phyloP scores from a whole-genome alignment of 2,113 vertebrate genomes.

The Chloropsis cyanopogon region DNA sequence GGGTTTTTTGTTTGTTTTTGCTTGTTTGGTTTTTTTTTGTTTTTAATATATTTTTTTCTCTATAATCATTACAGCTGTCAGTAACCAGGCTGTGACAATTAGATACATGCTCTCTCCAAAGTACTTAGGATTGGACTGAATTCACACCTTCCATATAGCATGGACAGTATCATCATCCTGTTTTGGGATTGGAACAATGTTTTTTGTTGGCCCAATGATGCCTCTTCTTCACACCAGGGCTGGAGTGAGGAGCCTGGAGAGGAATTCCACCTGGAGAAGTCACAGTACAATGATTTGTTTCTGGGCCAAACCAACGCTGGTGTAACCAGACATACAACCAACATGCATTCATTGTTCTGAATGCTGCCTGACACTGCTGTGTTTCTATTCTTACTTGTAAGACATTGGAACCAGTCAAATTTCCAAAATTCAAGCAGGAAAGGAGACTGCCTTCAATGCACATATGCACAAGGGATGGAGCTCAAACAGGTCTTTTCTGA shows the following conservation, averaged over 20 bases:
- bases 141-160: background rate
- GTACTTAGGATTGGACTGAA: background rate
- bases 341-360: rapidly evolving
- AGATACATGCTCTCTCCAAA: background rate
- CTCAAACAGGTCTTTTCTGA: background rate
- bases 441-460: background rate
- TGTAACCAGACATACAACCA: background rate
- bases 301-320: background rate
- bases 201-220: background rate
- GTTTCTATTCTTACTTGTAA: background rate
- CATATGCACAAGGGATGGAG: background rate
- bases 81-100: background rate
- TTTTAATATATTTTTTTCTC: background rate
- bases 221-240: background rate
- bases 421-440: background rate
- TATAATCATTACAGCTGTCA: background rate
- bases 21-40: background rate
- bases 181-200: background rate
- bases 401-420: background rate
- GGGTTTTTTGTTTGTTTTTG: background rate
- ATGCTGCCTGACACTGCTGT: background rate
- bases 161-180: no score
- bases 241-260: background rate
- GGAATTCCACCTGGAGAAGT: background rate
- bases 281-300: background rate